Evolutionary conservation across 1,140 invertebrate species (phyloP).

Genomic region (Drosophila kepulauana): DNA sequence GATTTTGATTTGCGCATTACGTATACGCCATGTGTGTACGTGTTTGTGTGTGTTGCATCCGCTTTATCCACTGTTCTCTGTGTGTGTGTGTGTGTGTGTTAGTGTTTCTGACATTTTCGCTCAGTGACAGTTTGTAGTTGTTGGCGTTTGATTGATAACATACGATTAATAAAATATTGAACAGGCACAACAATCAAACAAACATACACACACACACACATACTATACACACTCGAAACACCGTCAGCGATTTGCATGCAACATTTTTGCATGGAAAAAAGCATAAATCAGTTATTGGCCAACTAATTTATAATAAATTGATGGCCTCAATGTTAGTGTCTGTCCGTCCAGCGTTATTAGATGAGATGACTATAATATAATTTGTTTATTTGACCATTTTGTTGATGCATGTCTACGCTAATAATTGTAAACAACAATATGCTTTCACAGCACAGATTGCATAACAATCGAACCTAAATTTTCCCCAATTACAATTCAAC

Average conservation of each 20-base stretch:
- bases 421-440: constrained; percentile 49
- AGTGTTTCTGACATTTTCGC: constrained; percentile 41
- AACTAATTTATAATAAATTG: constrained; percentile 76
- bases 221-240: constrained; percentile 3
- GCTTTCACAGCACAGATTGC: constrained; percentile 37
- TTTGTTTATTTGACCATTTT: constrained; percentile 63
- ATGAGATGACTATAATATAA: constrained; percentile 60
- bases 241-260: constrained; percentile 42
- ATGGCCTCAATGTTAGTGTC: constrained; percentile 36
- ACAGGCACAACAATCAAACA: constrained; percentile 53
- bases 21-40: constrained; percentile 59
- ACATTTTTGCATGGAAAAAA: constrained; percentile 68
- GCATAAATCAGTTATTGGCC: constrained; percentile 48
- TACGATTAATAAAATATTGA: constrained; percentile 83
- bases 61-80: constrained; percentile 11
- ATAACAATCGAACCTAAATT: constrained; percentile 31
- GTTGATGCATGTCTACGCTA: constrained; percentile 50
- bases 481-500: constrained; percentile 7
- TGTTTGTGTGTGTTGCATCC: neutral
- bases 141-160: constrained; percentile 79
- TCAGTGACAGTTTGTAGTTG: constrained; percentile 64
- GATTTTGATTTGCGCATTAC: constrained; percentile 82
- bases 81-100: constrained; percentile 20
- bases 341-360: constrained; percentile 50
- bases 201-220: constrained; percentile 15